Conservation (phyloP, 2,113 vertebrate species). For the Rhynchomys soricoides region DNA sequence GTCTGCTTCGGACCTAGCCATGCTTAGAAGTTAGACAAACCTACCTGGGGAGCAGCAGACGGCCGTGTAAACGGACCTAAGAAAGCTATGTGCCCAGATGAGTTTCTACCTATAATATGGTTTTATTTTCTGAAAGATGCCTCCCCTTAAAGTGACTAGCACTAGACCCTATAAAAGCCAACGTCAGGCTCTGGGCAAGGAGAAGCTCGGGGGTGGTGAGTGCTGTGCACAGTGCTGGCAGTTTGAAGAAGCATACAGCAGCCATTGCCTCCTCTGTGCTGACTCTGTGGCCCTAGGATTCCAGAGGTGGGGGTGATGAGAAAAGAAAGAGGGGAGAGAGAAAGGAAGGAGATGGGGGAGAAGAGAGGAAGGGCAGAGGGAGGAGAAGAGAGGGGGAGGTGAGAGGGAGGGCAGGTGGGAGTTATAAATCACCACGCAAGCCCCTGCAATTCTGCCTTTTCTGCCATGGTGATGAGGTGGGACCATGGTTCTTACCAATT, state of each 20-base stretch:
- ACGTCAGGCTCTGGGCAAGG: neutral
- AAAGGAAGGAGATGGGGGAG: neutral
- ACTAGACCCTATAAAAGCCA: neutral
- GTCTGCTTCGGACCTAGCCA: accelerated
- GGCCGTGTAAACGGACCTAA: neutral
- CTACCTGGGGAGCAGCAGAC: neutral
- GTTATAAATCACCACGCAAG: neutral
- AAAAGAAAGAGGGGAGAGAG: no score
- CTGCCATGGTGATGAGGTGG: accelerated
- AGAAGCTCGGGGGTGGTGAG: neutral
- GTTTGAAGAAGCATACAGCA: neutral
- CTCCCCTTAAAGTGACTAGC: accelerated
- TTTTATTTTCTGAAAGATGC: neutral
- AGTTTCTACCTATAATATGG: accelerated
- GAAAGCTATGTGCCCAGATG: neutral
- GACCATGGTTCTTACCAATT: accelerated
- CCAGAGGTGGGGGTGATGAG: neutral
- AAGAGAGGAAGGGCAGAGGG: no score
- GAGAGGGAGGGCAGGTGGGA: neutral
- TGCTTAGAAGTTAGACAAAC: no score
- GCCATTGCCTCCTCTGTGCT: no score
- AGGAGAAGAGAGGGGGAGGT: no score
- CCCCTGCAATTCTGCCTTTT: accelerated
- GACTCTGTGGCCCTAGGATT: neutral
- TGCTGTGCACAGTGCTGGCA: accelerated